Base-by-base conservation (phyloP, 2,797 vertebrate genomes). In the Chelon auratus region DNA sequence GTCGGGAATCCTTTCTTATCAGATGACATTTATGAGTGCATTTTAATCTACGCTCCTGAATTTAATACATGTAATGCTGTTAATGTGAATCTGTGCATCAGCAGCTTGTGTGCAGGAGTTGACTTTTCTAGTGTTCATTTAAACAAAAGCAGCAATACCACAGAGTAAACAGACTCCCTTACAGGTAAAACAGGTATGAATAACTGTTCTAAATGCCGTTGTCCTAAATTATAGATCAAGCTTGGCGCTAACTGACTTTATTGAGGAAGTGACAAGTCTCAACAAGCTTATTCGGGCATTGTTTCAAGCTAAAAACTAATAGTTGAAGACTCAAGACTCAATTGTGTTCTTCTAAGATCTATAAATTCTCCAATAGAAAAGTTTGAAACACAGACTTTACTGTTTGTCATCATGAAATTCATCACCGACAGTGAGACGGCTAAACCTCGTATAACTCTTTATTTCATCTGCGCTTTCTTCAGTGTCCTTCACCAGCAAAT, bases 401-500 rank as follows among this genome's bases (percentile, higher is more conserved):
- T 62, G 51, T 83, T 80, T 67, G 57, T 67, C 66, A 69, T 63
- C 45, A 67, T 77, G 64, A 53, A 75, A 75, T 59, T 75, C 24
- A 40, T 68, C 78, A 40, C 58, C 59, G 61, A 59, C 58, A 51
- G 68, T 48, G 45, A 71, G 73, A 79, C 14, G 75, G 45, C 53
- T 18, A 43, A 86, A 77, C 65, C 71, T 78, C 36, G 36, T 42
- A 79, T 66, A 79, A 78, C 81, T 82, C 62, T 67, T 80, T 84
- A 68, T 83, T 83, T 90, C 67, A 68, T 86, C 81, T 62, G 52
- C 2, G 30, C 74, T 69, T 81, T 88, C 86, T 83, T 80, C 82
- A 20, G 70, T 69, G 86, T 86, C 90, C 90, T 91, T 90, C 85
- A 88, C 11, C 5, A 77, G 81, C 62, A 80, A 83, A 82, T 86